A percentile compares a stretch with the other conserved stretches of the same genome.
Conservation (phyloP, 1,140 invertebrate genomes). For the Cydia splendana region DNA sequence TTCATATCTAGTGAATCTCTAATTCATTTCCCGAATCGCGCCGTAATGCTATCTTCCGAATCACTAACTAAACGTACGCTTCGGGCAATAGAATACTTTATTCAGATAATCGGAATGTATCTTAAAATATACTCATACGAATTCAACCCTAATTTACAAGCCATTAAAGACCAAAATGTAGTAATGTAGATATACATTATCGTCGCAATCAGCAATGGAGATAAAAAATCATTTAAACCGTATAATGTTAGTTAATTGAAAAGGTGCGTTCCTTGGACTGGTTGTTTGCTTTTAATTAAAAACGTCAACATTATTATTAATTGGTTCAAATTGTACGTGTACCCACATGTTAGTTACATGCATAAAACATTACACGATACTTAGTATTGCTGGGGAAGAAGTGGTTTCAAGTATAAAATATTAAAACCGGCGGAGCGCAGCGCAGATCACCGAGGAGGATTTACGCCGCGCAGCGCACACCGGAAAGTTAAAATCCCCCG, state of each 20-base stretch:
- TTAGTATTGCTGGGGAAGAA: too few relatives aligned
- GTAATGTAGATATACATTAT: not conserved
- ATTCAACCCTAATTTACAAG: not conserved
- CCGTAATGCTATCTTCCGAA: too few relatives aligned
- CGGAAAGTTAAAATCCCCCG: too few relatives aligned
- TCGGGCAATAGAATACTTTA: not conserved
- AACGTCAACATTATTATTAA: constrained; percentile 19
- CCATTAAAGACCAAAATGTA: not conserved
- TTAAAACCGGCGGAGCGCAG: too few relatives aligned
- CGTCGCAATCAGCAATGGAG: not conserved
- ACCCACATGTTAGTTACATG: not conserved
- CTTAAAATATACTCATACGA: not conserved
- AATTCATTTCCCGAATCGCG: too few relatives aligned
- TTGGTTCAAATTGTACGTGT: constrained; percentile 16
- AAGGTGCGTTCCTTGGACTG: constrained; percentile 5
- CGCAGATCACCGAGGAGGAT: too few relatives aligned
- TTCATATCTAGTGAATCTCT: too few relatives aligned
- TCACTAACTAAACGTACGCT: too few relatives aligned
- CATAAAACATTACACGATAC: constrained; percentile 1
- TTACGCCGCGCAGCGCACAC: too few relatives aligned
- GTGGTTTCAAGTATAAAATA: too few relatives aligned
- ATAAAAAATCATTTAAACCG: not conserved
- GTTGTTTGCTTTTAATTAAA: constrained; percentile 16
- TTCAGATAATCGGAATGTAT: not conserved
- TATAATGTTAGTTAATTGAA: constrained; percentile 18